These are phyloP conservation scores for Castor canadensis DNA, from an alignment of 2,113 vertebrate species.

Conservation along the genomic window DNA sequence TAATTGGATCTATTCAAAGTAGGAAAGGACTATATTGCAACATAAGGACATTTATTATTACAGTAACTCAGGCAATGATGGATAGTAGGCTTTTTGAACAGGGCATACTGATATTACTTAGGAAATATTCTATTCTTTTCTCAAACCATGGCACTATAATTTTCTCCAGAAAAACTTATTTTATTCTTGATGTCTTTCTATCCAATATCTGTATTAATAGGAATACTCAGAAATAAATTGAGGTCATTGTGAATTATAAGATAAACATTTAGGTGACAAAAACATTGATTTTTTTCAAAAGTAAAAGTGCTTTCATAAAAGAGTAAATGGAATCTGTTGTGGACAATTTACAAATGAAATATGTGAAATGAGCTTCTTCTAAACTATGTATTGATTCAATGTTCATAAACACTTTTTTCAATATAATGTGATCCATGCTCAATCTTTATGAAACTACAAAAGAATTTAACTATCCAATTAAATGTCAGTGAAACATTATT, in stretches of 20 bases:
- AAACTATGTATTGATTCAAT: constrained; percentile 73
- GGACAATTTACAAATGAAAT: constrained; percentile 78
- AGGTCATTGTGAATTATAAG: constrained; percentile 69
- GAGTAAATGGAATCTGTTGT: constrained; percentile 69
- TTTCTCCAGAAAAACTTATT: background rate
- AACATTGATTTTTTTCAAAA: constrained; percentile 81
- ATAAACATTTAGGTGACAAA: constrained; percentile 77
- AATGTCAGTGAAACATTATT: constrained; percentile 67
- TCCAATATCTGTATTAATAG: constrained; percentile 69
- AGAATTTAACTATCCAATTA: constrained; percentile 22
- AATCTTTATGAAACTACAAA: constrained; percentile 70
- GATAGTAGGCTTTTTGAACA: background rate
- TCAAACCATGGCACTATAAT: background rate
- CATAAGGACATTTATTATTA: background rate
- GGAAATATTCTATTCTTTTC: background rate
- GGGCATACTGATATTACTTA: background rate
- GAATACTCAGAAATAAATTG: constrained; percentile 73
- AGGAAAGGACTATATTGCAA: background rate
- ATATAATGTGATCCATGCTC: constrained; percentile 67
- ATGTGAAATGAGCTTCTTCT: constrained; percentile 71
- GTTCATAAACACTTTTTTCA: constrained; percentile 75
- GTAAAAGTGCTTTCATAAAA: constrained; percentile 74
- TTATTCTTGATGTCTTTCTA: constrained; percentile 46
- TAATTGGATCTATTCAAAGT: background rate
- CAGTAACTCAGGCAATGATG: background rate